These are phyloP conservation scores for Leptoteleia sp. DNA, from an alignment of 1,140 invertebrate species.

Conservation along the genomic window DNA sequence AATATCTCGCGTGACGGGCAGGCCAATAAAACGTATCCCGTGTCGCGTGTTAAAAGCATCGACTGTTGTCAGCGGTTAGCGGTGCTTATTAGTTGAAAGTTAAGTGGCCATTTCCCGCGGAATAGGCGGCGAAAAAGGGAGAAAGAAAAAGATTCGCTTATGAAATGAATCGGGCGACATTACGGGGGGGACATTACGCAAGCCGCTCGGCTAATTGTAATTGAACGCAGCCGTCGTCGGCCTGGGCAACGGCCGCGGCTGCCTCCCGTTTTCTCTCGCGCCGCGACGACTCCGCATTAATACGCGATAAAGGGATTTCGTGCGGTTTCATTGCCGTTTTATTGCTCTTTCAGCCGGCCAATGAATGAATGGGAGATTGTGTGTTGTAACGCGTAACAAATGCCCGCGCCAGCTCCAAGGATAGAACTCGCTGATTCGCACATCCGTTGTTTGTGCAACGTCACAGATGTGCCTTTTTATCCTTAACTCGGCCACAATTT, in stretches of 20 bases:
- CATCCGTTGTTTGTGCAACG: constrained; percentile 59
- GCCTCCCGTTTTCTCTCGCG: constrained; percentile 8
- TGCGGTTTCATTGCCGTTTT: constrained; percentile 43
- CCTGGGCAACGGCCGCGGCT: neutral
- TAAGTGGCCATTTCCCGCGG: constrained; percentile 50
- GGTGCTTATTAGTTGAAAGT: constrained; percentile 64
- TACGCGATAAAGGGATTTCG: constrained; percentile 45
- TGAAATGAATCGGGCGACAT: no score
- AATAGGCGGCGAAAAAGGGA: constrained; percentile 27
- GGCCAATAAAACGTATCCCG: constrained; percentile 47
- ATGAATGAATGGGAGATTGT: constrained; percentile 63
- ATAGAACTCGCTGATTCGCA: constrained; percentile 60
- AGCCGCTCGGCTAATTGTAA: no score
- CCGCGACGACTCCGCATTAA: constrained; percentile 20
- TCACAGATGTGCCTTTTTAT: constrained; percentile 55
- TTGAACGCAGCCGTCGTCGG: no score
- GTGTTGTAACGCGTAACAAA: constrained; percentile 60
- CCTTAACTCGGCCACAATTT: constrained; percentile 19
- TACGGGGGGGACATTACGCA: no score
- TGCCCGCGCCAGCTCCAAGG: constrained; percentile 54
- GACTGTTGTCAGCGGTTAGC: constrained; percentile 45
- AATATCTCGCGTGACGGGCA: constrained; percentile 42
- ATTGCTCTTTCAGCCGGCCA: constrained; percentile 39
- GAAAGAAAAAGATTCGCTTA: no score
- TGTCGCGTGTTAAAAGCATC: constrained; percentile 54